Conservation (phyloP, 2,888 invertebrate genomes). For the Dynastes maya region DNA sequence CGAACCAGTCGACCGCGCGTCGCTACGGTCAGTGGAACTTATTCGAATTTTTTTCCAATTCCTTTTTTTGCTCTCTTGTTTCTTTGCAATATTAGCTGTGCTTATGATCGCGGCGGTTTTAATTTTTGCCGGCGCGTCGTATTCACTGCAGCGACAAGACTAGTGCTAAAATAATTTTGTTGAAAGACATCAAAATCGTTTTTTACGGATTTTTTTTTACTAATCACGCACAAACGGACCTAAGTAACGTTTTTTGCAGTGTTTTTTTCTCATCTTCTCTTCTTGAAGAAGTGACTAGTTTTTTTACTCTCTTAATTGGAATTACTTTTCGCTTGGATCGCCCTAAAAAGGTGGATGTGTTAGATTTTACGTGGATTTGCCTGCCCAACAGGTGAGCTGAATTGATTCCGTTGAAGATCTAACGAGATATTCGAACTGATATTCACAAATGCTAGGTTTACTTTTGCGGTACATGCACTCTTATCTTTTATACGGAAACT, state of each 20-base stretch:
- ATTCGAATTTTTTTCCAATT: conserved; percentile 13
- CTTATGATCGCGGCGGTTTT: conserved; percentile 21
- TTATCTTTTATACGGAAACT: not conserved
- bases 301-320: conserved; percentile 4
- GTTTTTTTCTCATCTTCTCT: conserved; percentile 4
- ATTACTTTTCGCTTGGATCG: conserved; percentile 16
- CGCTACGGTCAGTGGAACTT: conserved; percentile 44
- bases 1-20: conserved; percentile 43
- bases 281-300: conserved; percentile 35
- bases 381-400: conserved; percentile 30
- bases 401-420: not conserved
- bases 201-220: not conserved
- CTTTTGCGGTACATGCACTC: not conserved
- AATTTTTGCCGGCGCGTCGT: conserved; percentile 4
- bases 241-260: conserved; percentile 23
- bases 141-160: no score
- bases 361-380: conserved; percentile 33
- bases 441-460: conserved; percentile 23
- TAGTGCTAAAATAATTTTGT: conserved; percentile 9
- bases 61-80: not conserved
- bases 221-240: not conserved
- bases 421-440: not conserved
- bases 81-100: conserved; percentile 28
- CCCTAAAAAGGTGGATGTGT: conserved; percentile 29
- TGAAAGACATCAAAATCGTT: not conserved